Conservation (phyloP, 2,113 vertebrate genomes). For the Nanorana parkeri region DNA sequence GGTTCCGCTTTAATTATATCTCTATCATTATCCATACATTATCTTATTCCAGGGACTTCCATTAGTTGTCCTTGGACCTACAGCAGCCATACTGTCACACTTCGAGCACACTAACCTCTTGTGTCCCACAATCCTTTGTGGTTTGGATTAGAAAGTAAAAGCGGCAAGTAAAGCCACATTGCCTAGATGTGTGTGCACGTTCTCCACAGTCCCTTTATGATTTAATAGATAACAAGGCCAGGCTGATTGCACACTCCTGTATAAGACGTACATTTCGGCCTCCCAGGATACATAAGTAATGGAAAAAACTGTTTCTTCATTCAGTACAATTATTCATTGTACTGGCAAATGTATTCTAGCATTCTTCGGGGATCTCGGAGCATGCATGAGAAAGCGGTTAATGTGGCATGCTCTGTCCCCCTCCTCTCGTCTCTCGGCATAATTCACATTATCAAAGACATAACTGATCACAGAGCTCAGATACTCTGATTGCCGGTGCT, state of each 20-base stretch:
- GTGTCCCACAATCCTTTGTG: no score
- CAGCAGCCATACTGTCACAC: no score
- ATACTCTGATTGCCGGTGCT: neutral
- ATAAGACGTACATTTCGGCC: neutral
- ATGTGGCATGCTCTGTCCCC: neutral
- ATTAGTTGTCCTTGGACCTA: no score
- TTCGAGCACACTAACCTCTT: no score
- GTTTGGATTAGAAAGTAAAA: no score
- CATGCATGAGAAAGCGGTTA: neutral
- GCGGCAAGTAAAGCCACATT: no score
- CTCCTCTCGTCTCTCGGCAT: conserved; percentile 5
- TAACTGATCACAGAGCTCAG: conserved; percentile 2
- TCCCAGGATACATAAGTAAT: neutral
- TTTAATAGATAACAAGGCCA: neutral
- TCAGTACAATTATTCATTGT: neutral
- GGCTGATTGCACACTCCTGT: neutral
- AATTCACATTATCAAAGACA: conserved; percentile 38
- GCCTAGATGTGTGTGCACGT: no score
- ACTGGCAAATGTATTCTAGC: neutral
- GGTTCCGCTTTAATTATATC: no score
- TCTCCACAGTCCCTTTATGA: no score
- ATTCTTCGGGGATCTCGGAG: conserved; percentile 6
- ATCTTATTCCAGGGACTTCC: no score
- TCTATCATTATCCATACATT: no score
- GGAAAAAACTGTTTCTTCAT: neutral